Evolutionary conservation across 2,888 invertebrate genomes (phyloP).

Genomic region (Dilophus febrilis): DNA sequence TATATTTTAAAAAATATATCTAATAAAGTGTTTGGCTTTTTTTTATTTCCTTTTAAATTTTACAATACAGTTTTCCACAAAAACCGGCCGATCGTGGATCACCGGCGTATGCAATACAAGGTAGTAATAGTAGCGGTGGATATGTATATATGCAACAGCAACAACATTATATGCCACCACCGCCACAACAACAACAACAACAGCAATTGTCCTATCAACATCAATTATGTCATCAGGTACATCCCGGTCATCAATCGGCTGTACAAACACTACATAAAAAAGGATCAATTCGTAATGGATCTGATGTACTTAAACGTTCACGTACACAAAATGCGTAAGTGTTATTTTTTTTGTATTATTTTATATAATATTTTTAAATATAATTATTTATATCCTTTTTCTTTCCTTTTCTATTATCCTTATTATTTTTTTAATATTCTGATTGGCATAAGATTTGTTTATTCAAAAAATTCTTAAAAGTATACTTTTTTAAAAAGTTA

Average conservation of each 20-base stretch:
- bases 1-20: too few species aligned
- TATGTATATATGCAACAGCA: slow-evolving; percentile 29
- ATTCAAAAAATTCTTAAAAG: too few species aligned
- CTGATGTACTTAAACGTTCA: slow-evolving; percentile 46
- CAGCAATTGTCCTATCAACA: slow-evolving; percentile 11
- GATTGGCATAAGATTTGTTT: too few species aligned
- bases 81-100: slow-evolving; percentile 28
- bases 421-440: too few species aligned
- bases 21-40: slow-evolving; percentile 3
- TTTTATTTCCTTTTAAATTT: slow-evolving; percentile 1
- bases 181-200: slow-evolving; percentile 9
- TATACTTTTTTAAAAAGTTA: too few species aligned
- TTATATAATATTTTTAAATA: not conserved
- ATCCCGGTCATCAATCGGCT: slow-evolving; percentile 7
- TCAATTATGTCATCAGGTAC: slow-evolving; percentile 26
- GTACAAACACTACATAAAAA: slow-evolving; percentile 42
- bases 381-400: too few species aligned
- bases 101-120: slow-evolving; percentile 13
- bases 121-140: slow-evolving; percentile 15
- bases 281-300: slow-evolving; percentile 41
- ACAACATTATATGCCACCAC: slow-evolving; percentile 19
- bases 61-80: slow-evolving; percentile 26
- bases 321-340: slow-evolving; percentile 51
- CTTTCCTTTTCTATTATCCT: too few species aligned
- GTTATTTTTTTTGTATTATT: slow-evolving; percentile 7